Conservation (phyloP, 2,113 vertebrate species). For the Peromyscus polionotus region DNA sequence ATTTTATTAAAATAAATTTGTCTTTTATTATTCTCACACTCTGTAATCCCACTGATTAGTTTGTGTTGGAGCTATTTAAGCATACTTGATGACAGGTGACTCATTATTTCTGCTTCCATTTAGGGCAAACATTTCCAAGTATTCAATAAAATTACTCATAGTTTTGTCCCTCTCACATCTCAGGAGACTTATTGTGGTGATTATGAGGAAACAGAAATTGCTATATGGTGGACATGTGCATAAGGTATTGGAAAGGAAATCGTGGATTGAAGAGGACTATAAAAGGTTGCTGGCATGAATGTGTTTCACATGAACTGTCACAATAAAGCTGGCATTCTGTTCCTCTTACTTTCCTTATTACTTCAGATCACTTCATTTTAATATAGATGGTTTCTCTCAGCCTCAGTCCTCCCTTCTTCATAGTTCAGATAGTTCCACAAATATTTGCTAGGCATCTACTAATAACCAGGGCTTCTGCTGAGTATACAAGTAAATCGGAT, state of each 20-base stretch:
- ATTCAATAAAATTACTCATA: not conserved
- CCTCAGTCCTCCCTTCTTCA: not conserved
- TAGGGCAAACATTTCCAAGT: not conserved
- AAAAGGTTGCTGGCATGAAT: not conserved
- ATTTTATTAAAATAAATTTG: not conserved
- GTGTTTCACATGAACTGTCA: not conserved
- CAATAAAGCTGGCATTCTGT: not conserved
- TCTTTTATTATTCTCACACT: slow-evolving; percentile 10
- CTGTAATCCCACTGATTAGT: not conserved
- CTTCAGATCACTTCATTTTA: not conserved
- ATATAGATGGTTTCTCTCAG: not conserved
- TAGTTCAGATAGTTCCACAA: not conserved
- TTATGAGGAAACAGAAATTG: not conserved
- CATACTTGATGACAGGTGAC: not conserved
- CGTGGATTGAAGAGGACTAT: not conserved
- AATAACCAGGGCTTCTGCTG: not conserved
- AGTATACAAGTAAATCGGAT: not conserved
- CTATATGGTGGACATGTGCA: not conserved
- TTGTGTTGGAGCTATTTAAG: not conserved
- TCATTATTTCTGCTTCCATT: not conserved
- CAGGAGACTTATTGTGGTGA: not conserved
- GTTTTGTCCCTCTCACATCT: not conserved
- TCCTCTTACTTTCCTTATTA: not conserved
- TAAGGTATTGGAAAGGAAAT: not conserved
- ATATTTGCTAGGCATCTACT: not conserved